Conservation (phyloP, 2,113 vertebrate genomes). For the Oncorhynchus tshawytscha region DNA sequence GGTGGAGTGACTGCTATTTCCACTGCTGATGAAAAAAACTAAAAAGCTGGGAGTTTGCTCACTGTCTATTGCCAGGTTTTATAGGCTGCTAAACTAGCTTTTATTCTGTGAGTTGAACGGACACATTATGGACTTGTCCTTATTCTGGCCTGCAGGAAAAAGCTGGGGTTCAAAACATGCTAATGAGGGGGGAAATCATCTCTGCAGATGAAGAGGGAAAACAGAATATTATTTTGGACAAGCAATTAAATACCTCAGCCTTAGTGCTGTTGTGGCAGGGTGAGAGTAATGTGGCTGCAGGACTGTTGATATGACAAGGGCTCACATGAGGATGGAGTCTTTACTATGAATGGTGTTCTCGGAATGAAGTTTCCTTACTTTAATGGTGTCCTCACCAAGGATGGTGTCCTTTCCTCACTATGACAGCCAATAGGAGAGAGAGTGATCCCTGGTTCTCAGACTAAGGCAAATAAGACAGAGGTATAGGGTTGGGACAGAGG, state of each 20-base stretch:
- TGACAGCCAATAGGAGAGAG: neutral
- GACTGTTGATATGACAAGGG: slow-evolving; percentile 20
- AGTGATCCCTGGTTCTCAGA: too few species aligned
- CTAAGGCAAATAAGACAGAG: slow-evolving; percentile 21
- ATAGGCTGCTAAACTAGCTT: slow-evolving; percentile 22
- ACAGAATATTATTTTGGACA: slow-evolving; percentile 56
- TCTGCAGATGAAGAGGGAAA: slow-evolving; percentile 38
- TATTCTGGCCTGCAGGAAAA: slow-evolving; percentile 40
- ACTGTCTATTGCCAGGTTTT: slow-evolving; percentile 19
- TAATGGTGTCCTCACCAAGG: neutral
- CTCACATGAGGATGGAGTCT: neutral
- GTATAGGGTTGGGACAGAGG: slow-evolving; percentile 41
- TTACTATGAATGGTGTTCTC: neutral
- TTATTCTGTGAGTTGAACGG: slow-evolving; percentile 29
- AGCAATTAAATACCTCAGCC: slow-evolving; percentile 52
- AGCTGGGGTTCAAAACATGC: slow-evolving; percentile 32
- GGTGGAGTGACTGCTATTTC: slow-evolving; percentile 6
- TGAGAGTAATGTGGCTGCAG: slow-evolving; percentile 35
- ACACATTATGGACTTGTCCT: slow-evolving; percentile 41
- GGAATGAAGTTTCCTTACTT: too few species aligned
- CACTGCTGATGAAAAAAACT: neutral
- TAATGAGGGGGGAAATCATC: slow-evolving; percentile 59
- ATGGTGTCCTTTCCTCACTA: neutral
- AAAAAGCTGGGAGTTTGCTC: slow-evolving; percentile 3
- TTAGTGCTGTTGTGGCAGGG: slow-evolving; percentile 46